Evolutionary conservation across 1,140 invertebrate genomes (phyloP).

Genomic region (honey bee (Apis mellifera)): DNA sequence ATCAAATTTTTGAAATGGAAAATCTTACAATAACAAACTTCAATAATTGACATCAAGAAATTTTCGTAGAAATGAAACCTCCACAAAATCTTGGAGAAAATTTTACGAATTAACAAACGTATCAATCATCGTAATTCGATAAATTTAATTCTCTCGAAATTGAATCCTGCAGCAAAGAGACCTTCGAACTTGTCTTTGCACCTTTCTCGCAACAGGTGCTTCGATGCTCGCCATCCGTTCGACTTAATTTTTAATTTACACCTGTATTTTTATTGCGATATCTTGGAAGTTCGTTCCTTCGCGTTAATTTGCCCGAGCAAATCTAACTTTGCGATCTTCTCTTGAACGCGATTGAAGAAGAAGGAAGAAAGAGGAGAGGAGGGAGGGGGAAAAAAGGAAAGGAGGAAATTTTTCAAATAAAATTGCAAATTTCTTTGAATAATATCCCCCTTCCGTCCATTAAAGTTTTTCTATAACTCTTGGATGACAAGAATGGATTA

Average conservation of each 20-base stretch:
- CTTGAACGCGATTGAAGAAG: too few relatives aligned
- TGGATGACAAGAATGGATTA: too few relatives aligned
- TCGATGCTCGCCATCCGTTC: neutral
- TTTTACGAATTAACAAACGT: too few relatives aligned
- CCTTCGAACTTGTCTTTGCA: neutral
- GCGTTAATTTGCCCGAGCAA: neutral
- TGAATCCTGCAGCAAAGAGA: neutral
- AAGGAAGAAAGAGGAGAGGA: neutral
- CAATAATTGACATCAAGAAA: too few relatives aligned
- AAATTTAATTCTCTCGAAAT: too few relatives aligned
- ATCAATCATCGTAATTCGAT: too few relatives aligned
- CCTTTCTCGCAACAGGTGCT: constrained; percentile 14
- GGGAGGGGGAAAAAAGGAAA: neutral
- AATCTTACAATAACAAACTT: too few relatives aligned
- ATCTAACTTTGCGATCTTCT: neutral
- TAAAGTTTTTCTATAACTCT: neutral
- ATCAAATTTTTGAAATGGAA: too few relatives aligned
- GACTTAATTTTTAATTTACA: constrained; percentile 22
- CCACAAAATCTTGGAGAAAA: too few relatives aligned
- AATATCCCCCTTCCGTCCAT: neutral
- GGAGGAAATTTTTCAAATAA: neutral
- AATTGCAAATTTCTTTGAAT: neutral
- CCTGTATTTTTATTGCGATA: constrained; percentile 3
- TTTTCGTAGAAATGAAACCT: too few relatives aligned
- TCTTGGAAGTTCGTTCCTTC: neutral